Percentiles rank a stretch among this genome's conserved stretches.
These are phyloP conservation scores for Sipha flava DNA, from an alignment of 1,140 invertebrate species.

Conservation along the genomic window DNA sequence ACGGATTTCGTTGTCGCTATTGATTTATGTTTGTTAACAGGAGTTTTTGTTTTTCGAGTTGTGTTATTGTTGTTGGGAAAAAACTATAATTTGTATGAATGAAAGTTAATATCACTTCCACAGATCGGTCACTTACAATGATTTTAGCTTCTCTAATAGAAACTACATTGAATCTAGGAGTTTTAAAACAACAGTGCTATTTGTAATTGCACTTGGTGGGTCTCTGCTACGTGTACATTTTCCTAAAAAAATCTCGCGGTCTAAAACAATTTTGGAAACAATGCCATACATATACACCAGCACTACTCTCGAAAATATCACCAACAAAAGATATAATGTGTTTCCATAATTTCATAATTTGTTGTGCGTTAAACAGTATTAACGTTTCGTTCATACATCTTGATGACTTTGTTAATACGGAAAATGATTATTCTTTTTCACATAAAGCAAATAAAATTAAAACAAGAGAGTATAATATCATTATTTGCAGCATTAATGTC, in stretches of 20 bases:
- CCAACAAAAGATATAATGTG: background rate
- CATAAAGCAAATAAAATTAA: background rate
- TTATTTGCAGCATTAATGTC: background rate
- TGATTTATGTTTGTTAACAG: no score
- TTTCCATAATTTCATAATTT: no score
- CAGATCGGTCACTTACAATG: no score
- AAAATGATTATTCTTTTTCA: background rate
- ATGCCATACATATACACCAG: background rate
- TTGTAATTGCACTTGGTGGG: background rate
- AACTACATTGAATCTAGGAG: no score
- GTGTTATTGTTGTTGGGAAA: no score
- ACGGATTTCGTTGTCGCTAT: no score
- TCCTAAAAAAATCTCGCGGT: background rate
- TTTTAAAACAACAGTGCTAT: no score
- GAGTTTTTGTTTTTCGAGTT: no score
- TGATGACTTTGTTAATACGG: background rate
- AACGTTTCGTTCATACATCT: background rate
- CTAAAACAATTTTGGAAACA: background rate
- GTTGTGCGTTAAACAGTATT: background rate
- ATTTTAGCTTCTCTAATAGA: no score
- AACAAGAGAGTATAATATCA: background rate
- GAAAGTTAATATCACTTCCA: no score
- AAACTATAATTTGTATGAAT: no score
- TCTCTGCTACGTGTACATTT: background rate
- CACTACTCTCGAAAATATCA: background rate